A percentile compares a stretch with the other conserved stretches of the same genome.
Conservation (phyloP, 2,797 vertebrate species). For the Antrozous pallidus region DNA sequence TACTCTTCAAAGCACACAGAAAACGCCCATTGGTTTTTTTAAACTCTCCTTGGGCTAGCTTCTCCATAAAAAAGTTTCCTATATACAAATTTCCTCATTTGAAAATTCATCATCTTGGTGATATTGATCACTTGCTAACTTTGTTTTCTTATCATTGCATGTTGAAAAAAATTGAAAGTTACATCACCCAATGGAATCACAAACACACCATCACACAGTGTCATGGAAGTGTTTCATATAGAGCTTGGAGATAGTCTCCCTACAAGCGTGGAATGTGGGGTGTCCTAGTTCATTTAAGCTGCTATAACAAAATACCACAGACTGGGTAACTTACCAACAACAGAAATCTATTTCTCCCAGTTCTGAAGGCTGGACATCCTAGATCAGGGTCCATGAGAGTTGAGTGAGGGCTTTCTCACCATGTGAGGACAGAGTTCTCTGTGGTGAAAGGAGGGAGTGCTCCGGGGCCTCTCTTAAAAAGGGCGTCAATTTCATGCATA, state of each 20-base stretch:
- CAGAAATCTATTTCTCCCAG: not conserved
- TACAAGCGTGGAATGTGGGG: accelerated
- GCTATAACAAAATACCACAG: not conserved
- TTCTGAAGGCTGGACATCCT: not conserved
- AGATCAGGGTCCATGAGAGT: not conserved
- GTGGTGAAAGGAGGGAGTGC: not conserved
- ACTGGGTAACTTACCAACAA: not conserved
- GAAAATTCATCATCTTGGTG: not conserved
- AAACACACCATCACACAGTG: not conserved
- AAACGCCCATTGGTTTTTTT: not conserved
- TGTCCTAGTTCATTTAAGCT: not conserved
- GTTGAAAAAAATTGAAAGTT: not conserved
- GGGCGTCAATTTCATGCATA: not conserved
- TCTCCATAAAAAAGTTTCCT: not conserved
- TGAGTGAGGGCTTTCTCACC: not conserved
- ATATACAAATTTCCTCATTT: not conserved
- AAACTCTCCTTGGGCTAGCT: not conserved
- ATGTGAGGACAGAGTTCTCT: not conserved
- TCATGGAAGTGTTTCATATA: not conserved
- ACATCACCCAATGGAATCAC: not conserved
- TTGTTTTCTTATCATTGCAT: not conserved
- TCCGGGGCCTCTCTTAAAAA: not conserved
- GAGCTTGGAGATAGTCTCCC: not conserved
- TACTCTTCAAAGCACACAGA: not conserved
- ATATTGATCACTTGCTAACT: not conserved